Percentiles rank a stretch among this genome's conserved stretches.
These are phyloP conservation scores for Hippopotamus amphibius DNA, from an alignment of 2,113 vertebrate genomes.

Conservation along the genomic window DNA sequence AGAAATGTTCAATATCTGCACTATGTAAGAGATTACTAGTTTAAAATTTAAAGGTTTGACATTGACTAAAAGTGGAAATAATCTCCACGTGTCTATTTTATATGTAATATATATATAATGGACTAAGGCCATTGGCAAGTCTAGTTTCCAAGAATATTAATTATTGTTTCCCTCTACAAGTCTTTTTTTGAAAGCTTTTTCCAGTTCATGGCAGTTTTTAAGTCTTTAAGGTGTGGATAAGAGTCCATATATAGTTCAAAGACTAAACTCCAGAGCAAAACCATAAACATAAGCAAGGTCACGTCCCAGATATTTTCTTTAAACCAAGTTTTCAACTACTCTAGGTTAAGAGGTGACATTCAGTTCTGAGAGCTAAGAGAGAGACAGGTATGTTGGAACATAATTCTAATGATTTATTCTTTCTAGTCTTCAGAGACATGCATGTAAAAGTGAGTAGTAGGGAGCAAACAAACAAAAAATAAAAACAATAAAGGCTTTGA, in stretches of 20 bases:
- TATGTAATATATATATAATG: background rate
- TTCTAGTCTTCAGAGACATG: background rate
- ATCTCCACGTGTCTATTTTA: background rate
- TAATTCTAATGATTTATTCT: background rate
- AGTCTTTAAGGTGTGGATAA: background rate
- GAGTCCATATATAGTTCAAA: slow-evolving; percentile 9
- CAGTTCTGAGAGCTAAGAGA: background rate
- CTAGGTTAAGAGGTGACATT: background rate
- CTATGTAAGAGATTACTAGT: background rate
- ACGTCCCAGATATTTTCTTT: background rate
- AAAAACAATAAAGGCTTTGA: background rate
- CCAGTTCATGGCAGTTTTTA: background rate
- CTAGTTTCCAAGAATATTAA: slow-evolving; percentile 25
- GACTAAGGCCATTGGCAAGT: background rate
- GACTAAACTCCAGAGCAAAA: slow-evolving; percentile 1
- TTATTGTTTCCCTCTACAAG: background rate
- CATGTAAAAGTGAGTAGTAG: background rate
- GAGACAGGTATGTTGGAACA: background rate
- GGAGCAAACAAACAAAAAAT: background rate
- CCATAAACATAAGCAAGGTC: background rate
- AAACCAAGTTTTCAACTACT: background rate
- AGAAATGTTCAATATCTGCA: background rate
- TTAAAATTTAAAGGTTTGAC: background rate
- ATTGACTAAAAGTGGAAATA: background rate
- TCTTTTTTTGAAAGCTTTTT: background rate